phyloP scores from a whole-genome alignment of 2,797 vertebrate genomes.

The Liparis tanakae region DNA sequence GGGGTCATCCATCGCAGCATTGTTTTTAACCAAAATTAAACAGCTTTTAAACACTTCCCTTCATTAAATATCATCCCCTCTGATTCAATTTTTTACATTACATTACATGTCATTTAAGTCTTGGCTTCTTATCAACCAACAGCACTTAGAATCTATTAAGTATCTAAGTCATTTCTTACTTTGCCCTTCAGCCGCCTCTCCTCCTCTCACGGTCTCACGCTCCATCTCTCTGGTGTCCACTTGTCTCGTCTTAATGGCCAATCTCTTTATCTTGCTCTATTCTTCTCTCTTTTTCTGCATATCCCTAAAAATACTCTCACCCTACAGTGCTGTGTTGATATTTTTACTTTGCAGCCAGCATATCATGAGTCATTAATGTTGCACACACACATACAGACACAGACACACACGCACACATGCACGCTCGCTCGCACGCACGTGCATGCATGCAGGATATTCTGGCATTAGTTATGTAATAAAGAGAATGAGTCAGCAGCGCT shows the following conservation, averaged over 20 bases:
- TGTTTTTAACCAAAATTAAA: conserved; percentile 52
- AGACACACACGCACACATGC: conserved; percentile 9
- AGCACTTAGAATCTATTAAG: conserved; percentile 63
- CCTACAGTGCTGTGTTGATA: conserved; percentile 35
- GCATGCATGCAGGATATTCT: conserved; percentile 35
- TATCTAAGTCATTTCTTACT: conserved; percentile 42
- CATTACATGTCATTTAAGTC: too few species aligned
- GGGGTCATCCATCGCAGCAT: conserved; percentile 32
- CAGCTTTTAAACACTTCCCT: conserved; percentile 51
- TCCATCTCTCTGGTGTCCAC: conserved; percentile 26
- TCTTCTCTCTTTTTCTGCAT: not conserved
- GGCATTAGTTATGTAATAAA: conserved; percentile 54
- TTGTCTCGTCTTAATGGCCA: conserved; percentile 18
- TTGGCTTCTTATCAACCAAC: conserved; percentile 59
- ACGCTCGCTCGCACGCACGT: too few species aligned
- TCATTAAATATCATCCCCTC: conserved; percentile 51
- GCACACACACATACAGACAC: conserved; percentile 1
- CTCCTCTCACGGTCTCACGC: not conserved
- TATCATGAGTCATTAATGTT: conserved; percentile 61
- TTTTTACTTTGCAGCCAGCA: conserved; percentile 34
- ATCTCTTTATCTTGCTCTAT: not conserved
- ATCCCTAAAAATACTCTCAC: conserved; percentile 33
- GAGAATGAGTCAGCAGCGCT: conserved; percentile 37
- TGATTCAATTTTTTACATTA: too few species aligned
- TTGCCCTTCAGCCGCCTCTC: conserved; percentile 28